Evolutionary conservation across 2,797 vertebrate species (phyloP).

Genomic region (Oryzias sinensis): DNA sequence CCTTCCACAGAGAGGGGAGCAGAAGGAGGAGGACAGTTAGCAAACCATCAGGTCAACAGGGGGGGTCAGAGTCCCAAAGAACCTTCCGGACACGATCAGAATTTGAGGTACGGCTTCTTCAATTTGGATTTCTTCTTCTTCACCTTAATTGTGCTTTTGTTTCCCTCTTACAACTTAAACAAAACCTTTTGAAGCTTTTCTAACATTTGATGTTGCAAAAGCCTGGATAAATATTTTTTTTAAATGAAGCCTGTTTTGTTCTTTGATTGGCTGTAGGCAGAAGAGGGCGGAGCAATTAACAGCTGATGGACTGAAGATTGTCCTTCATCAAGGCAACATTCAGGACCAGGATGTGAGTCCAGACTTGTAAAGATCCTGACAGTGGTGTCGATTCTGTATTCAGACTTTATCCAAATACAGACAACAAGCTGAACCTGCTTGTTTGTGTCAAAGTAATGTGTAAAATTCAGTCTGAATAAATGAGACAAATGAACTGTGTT

Average conservation of each 20-base stretch:
- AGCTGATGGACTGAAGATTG: slow-evolving; percentile 73
- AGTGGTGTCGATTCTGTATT: background rate
- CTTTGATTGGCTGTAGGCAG: slow-evolving; percentile 26
- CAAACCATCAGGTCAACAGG: background rate
- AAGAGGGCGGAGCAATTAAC: slow-evolving; percentile 44
- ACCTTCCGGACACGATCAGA: background rate
- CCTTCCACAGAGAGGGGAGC: background rate
- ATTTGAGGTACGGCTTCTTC: slow-evolving; percentile 10
- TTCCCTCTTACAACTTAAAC: background rate
- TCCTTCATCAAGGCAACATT: slow-evolving; percentile 69
- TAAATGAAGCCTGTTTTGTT: slow-evolving; percentile 1
- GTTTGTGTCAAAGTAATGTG: no score
- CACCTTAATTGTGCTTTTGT: background rate
- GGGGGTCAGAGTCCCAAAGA: background rate
- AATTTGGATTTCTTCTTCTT: background rate
- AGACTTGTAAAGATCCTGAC: no score
- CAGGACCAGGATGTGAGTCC: slow-evolving; percentile 80
- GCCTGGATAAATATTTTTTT: background rate
- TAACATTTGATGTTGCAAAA: background rate
- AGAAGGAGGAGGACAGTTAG: background rate
- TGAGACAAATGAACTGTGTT: no score
- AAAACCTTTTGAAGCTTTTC: background rate
- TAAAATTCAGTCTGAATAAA: no score
- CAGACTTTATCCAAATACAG: background rate
- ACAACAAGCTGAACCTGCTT: no score